phyloP scores from a whole-genome alignment of 2,797 vertebrate species.

The Neostethus bicornis region DNA sequence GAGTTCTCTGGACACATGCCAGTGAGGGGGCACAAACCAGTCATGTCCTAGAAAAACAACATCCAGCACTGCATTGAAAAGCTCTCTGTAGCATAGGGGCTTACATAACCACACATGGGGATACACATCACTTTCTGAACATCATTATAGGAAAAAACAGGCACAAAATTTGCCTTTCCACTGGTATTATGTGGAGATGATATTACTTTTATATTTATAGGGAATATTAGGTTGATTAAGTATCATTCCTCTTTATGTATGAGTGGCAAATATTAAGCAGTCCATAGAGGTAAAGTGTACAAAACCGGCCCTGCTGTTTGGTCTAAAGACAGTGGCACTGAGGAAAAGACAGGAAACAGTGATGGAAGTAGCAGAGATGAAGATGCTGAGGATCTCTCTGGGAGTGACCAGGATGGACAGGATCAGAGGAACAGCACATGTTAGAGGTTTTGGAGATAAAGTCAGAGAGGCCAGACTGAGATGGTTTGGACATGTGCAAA shows the following conservation, averaged over 20 bases:
- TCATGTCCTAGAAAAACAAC: slow-evolving; percentile 59
- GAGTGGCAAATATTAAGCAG: too few relatives aligned
- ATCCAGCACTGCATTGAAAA: slow-evolving; percentile 46
- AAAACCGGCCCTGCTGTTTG: too few relatives aligned
- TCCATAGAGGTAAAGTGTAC: too few relatives aligned
- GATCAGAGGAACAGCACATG: too few relatives aligned
- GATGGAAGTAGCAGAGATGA: too few relatives aligned
- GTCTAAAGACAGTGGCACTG: too few relatives aligned
- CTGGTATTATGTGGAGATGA: neutral
- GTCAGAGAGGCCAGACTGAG: too few relatives aligned
- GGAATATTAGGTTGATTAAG: slow-evolving; percentile 2
- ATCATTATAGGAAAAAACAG: slow-evolving; percentile 14
- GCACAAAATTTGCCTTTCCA: slow-evolving; percentile 3
- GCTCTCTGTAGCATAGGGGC: slow-evolving; percentile 46
- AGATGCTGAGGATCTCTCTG: too few relatives aligned
- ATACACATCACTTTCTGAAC: slow-evolving; percentile 35
- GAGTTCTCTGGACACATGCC: slow-evolving; percentile 50
- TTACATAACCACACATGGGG: slow-evolving; percentile 55
- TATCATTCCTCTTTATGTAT: neutral
- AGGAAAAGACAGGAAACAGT: too few relatives aligned
- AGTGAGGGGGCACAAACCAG: slow-evolving; percentile 56
- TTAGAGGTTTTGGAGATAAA: too few relatives aligned
- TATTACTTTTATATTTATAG: slow-evolving; percentile 1
- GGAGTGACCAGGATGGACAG: too few relatives aligned
- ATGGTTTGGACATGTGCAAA: too few relatives aligned